phyloP scores from a whole-genome alignment of 2,113 vertebrate species.

The Malaclemys terrapin region DNA sequence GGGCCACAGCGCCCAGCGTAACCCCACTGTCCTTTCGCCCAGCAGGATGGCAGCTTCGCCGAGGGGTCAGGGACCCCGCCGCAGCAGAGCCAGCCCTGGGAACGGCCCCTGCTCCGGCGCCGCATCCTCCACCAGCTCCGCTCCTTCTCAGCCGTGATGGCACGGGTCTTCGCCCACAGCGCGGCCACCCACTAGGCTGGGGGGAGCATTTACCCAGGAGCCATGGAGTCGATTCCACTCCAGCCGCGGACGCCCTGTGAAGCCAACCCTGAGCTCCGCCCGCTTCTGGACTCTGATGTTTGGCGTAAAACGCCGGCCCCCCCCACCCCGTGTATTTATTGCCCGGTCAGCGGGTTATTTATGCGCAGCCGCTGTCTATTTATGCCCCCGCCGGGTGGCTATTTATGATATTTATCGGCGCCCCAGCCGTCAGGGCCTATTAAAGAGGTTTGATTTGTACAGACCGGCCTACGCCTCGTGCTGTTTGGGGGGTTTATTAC shows the following conservation, averaged over 20 bases:
- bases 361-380: not conserved
- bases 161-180: conserved; percentile 77
- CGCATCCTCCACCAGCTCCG: conserved; percentile 73
- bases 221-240: not conserved
- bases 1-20: not conserved
- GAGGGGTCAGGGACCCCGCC: not conserved
- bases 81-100: conserved; percentile 38
- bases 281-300: no score
- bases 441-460: not conserved
- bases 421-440: not conserved
- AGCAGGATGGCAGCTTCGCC: not conserved
- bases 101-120: conserved; percentile 37
- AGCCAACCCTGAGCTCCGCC: no score
- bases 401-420: conserved; percentile 33
- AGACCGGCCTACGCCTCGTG: not conserved
- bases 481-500: not conserved
- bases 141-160: conserved; percentile 71
- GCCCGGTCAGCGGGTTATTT: not conserved
- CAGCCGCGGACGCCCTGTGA: no score
- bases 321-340: not conserved
- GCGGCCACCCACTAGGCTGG: conserved; percentile 10
- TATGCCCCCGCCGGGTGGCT: not conserved
- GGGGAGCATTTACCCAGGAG: no score
- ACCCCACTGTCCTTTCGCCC: conserved; percentile 9
- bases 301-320: no score